Evolutionary conservation across 1,140 invertebrate species (phyloP), one percentile per base, ranked within the genome.

Genomic region (Bombyx mandarina): DNA sequence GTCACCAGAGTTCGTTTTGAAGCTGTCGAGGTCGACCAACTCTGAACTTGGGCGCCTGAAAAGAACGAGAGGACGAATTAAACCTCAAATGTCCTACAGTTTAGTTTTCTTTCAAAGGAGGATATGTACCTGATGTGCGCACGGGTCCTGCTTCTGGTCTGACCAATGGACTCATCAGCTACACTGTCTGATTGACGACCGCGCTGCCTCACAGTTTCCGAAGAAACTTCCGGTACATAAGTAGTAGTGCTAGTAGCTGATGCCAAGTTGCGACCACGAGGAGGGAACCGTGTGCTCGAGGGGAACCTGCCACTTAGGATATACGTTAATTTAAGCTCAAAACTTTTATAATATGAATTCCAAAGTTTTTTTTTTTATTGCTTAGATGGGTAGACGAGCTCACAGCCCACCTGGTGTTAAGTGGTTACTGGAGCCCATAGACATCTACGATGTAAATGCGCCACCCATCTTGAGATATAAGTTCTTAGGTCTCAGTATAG

Each of bases 261-360:
- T 42, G 71, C 89, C 65, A 92, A 80, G 74, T 91, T 91, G 53
- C 92, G 88, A 62, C 90, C 91, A 77, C 93, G 90, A 9, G 93
- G 93, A 61, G 94, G 94, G 75, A 95, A 95, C 65, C 94, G 91
- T 9, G 94, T 95, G 68, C 93, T 94, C 8, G 91, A 90, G 5
- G 94, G 94, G 55, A 95, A 80, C 65, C 94, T 91, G 88, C 58
- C 59, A 47, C 52, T 66, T 71, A 59, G 62, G 61, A 73, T 62
- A 67, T 63, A 60, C 54, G 8, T 42, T 44, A 53, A 43, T 58
- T 12, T 45, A 49, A 60, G 42, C 26, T 35, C 26, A 35, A 35
- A 35, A 35, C 26, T 35, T 35, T 35, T 35, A 35, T 35, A 35
- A 35, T 35, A 35, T 35, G 2, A 35, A 35, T 35, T 35, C 1